Evolutionary conservation across 2,113 vertebrate genomes (phyloP).

Genomic region (Crypturellus undulatus): DNA sequence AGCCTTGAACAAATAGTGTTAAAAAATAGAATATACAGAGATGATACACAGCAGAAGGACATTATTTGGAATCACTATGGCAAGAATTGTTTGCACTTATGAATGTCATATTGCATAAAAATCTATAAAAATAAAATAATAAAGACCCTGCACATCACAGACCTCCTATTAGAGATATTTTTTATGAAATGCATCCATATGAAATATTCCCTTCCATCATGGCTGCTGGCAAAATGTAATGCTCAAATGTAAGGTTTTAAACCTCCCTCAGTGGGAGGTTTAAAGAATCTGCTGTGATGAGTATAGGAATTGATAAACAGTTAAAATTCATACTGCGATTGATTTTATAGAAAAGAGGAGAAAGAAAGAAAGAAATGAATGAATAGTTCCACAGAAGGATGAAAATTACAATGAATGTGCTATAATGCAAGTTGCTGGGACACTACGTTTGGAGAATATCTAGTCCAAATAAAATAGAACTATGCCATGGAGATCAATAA

Average conservation of each 20-base stretch:
- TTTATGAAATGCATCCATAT: not conserved
- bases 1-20: not conserved
- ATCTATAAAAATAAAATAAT: not conserved
- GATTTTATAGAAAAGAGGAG: slow-evolving; percentile 9
- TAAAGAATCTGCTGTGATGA: slow-evolving; percentile 48
- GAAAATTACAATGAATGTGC: not conserved
- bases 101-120: not conserved
- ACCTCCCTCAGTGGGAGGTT: slow-evolving; percentile 54
- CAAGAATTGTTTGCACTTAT: not conserved
- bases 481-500: not conserved
- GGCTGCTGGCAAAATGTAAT: slow-evolving; percentile 65
- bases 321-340: slow-evolving; percentile 31
- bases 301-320: slow-evolving; percentile 23
- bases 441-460: not conserved
- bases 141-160: not conserved
- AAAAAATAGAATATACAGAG: not conserved
- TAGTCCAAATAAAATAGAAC: not conserved
- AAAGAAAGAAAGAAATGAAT: not conserved
- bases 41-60: not conserved
- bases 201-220: slow-evolving; percentile 47
- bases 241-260: no score
- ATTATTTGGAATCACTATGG: not conserved
- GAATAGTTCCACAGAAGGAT: not conserved
- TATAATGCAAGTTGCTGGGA: not conserved
- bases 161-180: not conserved